Evolutionary conservation across 1,140 invertebrate species (phyloP).

Genomic region (Platorchestia sp.): DNA sequence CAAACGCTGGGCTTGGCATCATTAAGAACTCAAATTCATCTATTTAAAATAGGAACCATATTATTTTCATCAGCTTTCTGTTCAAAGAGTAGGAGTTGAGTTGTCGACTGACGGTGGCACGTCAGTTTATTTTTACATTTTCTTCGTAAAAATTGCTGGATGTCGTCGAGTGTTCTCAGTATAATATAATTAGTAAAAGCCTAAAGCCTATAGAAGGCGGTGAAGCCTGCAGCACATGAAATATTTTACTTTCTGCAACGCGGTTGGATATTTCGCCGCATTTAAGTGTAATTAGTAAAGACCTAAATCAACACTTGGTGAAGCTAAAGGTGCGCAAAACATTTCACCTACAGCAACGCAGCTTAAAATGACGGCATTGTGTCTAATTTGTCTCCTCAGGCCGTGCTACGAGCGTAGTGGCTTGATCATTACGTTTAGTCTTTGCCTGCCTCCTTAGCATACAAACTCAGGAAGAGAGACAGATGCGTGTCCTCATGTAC

Average conservation of each 20-base stretch:
- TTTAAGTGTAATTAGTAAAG: too few relatives aligned
- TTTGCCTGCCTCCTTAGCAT: background rate
- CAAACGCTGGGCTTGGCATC: background rate
- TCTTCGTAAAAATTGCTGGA: too few relatives aligned
- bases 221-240: too few relatives aligned
- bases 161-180: too few relatives aligned
- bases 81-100: background rate
- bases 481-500: too few relatives aligned
- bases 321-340: background rate
- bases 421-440: background rate
- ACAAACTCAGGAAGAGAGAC: background rate
- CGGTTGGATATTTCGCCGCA: too few relatives aligned
- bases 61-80: background rate
- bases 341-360: background rate
- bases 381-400: background rate
- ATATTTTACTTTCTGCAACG: too few relatives aligned
- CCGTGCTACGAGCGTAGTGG: background rate
- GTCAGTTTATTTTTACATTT: too few relatives aligned
- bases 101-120: too few relatives aligned
- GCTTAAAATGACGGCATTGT: background rate
- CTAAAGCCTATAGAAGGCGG: too few relatives aligned
- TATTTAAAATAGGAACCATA: background rate
- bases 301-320: too few relatives aligned
- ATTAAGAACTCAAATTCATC: background rate
- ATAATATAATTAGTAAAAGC: too few relatives aligned